phyloP scores from a whole-genome alignment of 2,113 vertebrate species.

The Chaetorhynchus papuensis region DNA sequence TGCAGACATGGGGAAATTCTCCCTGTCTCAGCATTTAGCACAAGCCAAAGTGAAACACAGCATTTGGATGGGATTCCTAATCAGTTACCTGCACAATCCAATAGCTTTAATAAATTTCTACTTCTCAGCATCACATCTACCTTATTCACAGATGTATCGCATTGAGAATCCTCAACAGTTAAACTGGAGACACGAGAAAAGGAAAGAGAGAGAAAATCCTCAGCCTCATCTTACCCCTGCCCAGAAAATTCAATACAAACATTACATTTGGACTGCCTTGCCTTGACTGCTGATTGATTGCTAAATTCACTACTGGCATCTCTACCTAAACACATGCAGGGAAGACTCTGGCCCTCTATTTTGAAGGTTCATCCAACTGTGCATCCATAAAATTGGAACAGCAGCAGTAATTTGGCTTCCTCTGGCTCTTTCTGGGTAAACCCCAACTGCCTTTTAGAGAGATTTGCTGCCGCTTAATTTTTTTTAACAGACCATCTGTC shows the following conservation, averaged over 20 bases:
- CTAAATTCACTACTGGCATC: neutral
- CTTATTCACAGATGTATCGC: neutral
- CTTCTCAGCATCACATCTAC: neutral
- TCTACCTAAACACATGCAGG: neutral
- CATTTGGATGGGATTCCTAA: neutral
- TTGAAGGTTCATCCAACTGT: neutral
- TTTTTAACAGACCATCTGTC: conserved; percentile 1
- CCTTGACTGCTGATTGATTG: neutral
- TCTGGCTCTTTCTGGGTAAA: neutral
- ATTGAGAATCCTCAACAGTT: neutral
- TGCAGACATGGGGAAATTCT: neutral
- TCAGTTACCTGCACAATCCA: neutral
- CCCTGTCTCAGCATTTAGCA: neutral
- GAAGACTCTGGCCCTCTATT: neutral
- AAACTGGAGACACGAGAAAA: neutral
- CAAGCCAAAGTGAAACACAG: neutral
- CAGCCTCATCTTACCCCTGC: neutral
- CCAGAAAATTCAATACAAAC: neutral
- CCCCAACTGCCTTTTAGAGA: neutral
- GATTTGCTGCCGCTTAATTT: neutral
- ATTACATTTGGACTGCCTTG: neutral
- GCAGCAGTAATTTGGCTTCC: neutral
- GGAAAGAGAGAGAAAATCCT: neutral
- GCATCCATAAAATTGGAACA: neutral
- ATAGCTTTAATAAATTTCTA: neutral